Percentiles rank a stretch among this genome's conserved stretches.
These are phyloP conservation scores for Dynastes grantii DNA, from an alignment of 2,888 invertebrate genomes.

Conservation along the genomic window DNA sequence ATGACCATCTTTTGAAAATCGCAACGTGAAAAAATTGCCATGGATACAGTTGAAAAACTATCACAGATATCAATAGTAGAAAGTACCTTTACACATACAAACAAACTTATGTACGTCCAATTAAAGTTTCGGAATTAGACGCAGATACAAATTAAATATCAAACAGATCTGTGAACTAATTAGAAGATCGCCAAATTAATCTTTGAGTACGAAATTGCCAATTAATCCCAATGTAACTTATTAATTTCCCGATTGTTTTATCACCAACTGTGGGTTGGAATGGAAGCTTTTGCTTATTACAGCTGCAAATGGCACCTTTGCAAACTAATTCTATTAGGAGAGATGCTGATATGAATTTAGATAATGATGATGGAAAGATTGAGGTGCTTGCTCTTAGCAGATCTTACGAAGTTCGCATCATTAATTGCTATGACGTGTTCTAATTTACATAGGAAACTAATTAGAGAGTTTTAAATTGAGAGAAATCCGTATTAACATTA, in stretches of 20 bases:
- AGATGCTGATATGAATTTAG: not conserved
- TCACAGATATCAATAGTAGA: conserved; percentile 10
- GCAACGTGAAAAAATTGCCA: not conserved
- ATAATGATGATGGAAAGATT: conserved; percentile 1
- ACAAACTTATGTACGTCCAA: not conserved
- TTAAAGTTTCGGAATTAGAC: not conserved
- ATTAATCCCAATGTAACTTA: not conserved
- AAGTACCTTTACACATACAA: not conserved
- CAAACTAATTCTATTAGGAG: not conserved
- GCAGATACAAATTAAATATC: not conserved
- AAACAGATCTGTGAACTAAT: not conserved
- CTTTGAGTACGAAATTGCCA: conserved; percentile 3
- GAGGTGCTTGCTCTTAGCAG: not conserved
- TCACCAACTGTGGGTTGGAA: not conserved
- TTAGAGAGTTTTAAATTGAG: conserved; percentile 7
- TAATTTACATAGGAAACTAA: conserved; percentile 7
- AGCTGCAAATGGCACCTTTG: not conserved
- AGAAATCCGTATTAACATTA: too few species aligned
- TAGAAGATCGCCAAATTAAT: conserved; percentile 3
- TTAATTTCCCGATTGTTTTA: conserved; percentile 8
- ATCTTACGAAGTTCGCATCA: not conserved
- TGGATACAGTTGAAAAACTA: not conserved
- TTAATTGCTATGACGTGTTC: not conserved
- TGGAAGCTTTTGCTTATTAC: not conserved
- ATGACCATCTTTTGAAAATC: not conserved